Evolutionary conservation across 2,888 invertebrate species (phyloP).

Genomic region (Acronicta aceris): DNA sequence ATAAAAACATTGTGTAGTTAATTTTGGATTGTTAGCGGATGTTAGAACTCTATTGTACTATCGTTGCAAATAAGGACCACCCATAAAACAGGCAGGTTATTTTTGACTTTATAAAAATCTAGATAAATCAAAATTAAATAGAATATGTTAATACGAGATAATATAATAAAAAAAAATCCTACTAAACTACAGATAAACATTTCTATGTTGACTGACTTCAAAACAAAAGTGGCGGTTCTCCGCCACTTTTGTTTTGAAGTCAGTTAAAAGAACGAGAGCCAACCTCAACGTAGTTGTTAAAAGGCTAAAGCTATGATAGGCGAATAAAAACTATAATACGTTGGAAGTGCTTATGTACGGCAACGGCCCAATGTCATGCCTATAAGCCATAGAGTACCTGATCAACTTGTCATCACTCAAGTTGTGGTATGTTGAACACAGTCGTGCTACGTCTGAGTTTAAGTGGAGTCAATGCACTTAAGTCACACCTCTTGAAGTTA

Average conservation of each 20-base stretch:
- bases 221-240: too few relatives aligned
- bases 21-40: background rate
- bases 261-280: too few relatives aligned
- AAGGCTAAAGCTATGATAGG: too few relatives aligned
- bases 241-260: too few relatives aligned
- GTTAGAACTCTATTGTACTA: background rate
- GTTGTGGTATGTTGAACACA: slow-evolving; percentile 17
- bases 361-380: slow-evolving; percentile 1
- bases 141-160: too few relatives aligned
- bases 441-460: slow-evolving; percentile 19
- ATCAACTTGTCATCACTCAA: slow-evolving; percentile 35
- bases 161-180: too few relatives aligned
- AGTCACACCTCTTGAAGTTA: slow-evolving; percentile 12
- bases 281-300: too few relatives aligned
- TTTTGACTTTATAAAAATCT: background rate
- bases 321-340: too few relatives aligned
- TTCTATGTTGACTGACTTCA: too few relatives aligned
- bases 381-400: slow-evolving; percentile 13
- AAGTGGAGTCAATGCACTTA: slow-evolving; percentile 43
- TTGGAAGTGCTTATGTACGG: too few relatives aligned
- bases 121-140: background rate
- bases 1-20: slow-evolving; percentile 12
- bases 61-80: slow-evolving; percentile 7
- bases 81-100: background rate
- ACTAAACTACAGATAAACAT: too few relatives aligned